These are phyloP conservation scores for Corbicula japonica DNA, from an alignment of 2,888 invertebrate genomes.

Conservation along the genomic window DNA sequence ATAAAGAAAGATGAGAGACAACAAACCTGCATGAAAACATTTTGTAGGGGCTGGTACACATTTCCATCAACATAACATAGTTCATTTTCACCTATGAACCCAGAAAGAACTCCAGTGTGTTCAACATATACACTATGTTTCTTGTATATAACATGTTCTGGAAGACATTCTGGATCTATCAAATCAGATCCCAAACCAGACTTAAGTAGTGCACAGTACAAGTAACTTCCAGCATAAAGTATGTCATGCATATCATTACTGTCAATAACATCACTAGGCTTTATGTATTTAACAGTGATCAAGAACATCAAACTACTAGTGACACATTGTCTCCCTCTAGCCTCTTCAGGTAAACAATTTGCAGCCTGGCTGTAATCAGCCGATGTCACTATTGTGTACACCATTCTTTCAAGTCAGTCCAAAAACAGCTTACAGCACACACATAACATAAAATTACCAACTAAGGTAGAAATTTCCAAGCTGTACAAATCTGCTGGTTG, in stretches of 20 bases:
- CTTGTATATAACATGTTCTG: constrained; percentile 2
- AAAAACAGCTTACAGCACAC: too few species aligned
- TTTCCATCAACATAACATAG: neutral
- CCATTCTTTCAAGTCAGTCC: constrained; percentile 6
- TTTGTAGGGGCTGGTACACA: neutral
- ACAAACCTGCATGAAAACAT: neutral
- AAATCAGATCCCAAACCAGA: neutral
- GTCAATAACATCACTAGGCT: neutral
- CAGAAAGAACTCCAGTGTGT: constrained; percentile 20
- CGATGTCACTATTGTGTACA: neutral
- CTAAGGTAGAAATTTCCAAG: too few species aligned
- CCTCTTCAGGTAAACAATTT: constrained; percentile 5
- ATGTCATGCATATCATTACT: constrained; percentile 17
- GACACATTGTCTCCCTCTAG: constrained; percentile 40
- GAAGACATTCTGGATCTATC: constrained; percentile 7
- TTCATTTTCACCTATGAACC: neutral
- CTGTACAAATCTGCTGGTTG: too few species aligned
- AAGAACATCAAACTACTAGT: constrained; percentile 26
- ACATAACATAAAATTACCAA: too few species aligned
- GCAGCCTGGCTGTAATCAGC: constrained; percentile 23
- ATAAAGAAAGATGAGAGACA: neutral
- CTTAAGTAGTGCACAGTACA: neutral
- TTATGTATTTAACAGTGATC: neutral
- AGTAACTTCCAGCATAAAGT: neutral
- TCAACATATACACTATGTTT: neutral